Base-by-base conservation (phyloP, 2,113 vertebrate species). In the Burhinus oedicnemus region DNA sequence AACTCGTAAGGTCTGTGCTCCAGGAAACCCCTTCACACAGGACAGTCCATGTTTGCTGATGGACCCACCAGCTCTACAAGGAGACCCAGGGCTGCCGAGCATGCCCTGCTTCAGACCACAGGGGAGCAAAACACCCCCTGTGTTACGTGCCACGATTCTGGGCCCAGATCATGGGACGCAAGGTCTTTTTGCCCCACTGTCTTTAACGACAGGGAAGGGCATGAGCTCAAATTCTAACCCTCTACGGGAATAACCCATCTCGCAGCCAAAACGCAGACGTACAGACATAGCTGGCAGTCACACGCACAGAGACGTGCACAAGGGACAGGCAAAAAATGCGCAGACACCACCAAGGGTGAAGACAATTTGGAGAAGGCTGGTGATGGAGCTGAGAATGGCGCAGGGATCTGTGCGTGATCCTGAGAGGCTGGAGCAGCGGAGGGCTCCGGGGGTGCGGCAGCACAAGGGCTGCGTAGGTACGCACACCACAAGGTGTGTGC, bases 191-290 rank as follows among this genome's bases (percentile, higher is more conserved):
- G 11, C 15, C 16, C 15, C 45, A 14, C 16, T 22, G 23, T 5
- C 13, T 38, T 34, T 30, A 66, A 19, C 11, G 36, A 38, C 9
- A 17, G 61, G n/a, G 58, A 77, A 69, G 29, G 64, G 44, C 58
- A 30, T 0, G 1, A 77, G 54, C 69, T 69, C 38, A 65, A 5
- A 34, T 8, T 27, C 74, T 27, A 55, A 81, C 45, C 72, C n/a
- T 9, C 18, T 5, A 0, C 4, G 30, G 69, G 51, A 61, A 38
- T 4, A 5, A 6, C n/a, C 74, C 6, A 0, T 1, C 54, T 5
- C 4, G 11, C 32, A 60, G 25, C 36, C 9, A 1, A 27, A 47
- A 32, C 9, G 19, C 49, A 42, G 27, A 7, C 0, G 30, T 1
- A 15, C 10, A 32, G 80, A 29, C 51, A 7, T 6, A 34, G 34